Percentiles rank a stretch among this genome's conserved stretches.
Evolutionary conservation across 2,113 vertebrate species (phyloP).

Genomic region (Heptranchias perlo): DNA sequence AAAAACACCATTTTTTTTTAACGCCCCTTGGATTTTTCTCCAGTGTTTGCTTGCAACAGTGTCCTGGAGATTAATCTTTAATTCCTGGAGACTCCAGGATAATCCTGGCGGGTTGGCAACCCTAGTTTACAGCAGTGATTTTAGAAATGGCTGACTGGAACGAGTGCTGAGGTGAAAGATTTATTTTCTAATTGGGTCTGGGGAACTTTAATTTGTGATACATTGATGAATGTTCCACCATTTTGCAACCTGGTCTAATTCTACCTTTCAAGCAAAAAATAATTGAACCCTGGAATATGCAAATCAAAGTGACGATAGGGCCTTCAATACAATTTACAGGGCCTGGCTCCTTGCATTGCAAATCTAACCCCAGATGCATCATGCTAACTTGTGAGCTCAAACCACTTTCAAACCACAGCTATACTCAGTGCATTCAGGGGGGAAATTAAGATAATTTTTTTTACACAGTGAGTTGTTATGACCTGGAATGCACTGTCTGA

Average conservation of each 20-base stretch:
- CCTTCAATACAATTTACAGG: neutral
- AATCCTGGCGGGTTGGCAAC: no score
- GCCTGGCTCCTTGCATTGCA: neutral
- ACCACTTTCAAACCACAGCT: neutral
- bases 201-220: neutral
- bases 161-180: neutral
- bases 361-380: neutral
- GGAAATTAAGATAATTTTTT: neutral
- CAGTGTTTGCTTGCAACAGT: no score
- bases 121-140: neutral
- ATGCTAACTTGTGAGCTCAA: neutral
- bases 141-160: neutral
- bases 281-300: neutral
- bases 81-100: no score
- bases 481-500: neutral
- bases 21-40: no score
- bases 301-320: neutral
- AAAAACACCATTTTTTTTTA: no score
- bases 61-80: no score
- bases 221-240: neutral
- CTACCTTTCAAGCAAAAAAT: neutral
- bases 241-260: neutral
- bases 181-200: neutral
- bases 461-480: neutral
- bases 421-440: neutral